These are phyloP conservation scores for Podilymbus podiceps DNA, from an alignment of 2,113 vertebrate species.

Conservation along the genomic window DNA sequence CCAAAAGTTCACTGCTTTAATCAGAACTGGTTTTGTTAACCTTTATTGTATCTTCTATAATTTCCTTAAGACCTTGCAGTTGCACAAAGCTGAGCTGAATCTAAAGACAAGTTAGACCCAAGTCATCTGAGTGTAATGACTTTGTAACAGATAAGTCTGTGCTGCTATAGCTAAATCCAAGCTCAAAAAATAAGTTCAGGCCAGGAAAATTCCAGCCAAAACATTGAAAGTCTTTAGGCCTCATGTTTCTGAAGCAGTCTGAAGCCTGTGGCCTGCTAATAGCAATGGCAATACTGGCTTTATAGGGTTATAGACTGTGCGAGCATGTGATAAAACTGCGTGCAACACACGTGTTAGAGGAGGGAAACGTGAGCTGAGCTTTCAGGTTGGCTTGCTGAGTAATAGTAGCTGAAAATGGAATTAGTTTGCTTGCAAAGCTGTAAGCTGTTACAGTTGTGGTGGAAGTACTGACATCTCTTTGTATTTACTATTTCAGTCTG, in stretches of 20 bases:
- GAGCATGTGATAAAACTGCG: neutral
- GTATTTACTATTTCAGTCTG: neutral
- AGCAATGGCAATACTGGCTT: neutral
- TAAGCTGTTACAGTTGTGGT: neutral
- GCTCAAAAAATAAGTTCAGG: neutral
- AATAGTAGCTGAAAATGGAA: neutral
- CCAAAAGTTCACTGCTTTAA: neutral
- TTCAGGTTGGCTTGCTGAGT: neutral
- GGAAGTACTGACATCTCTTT: neutral
- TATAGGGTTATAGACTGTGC: neutral
- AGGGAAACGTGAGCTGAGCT: neutral
- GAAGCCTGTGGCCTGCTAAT: neutral
- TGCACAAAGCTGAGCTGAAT: neutral
- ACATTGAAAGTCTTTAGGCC: neutral
- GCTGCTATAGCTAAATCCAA: neutral
- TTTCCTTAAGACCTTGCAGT: neutral
- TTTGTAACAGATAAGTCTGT: neutral
- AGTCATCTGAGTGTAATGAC: neutral
- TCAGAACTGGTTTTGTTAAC: neutral
- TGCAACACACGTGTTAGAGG: accelerated
- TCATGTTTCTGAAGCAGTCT: neutral
- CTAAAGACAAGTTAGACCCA: neutral
- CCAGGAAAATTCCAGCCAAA: neutral
- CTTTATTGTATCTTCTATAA: neutral
- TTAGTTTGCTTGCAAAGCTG: neutral